These are phyloP conservation scores for Hassar affinis DNA, from an alignment of 2,113 vertebrate genomes.

Conservation along the genomic window DNA sequence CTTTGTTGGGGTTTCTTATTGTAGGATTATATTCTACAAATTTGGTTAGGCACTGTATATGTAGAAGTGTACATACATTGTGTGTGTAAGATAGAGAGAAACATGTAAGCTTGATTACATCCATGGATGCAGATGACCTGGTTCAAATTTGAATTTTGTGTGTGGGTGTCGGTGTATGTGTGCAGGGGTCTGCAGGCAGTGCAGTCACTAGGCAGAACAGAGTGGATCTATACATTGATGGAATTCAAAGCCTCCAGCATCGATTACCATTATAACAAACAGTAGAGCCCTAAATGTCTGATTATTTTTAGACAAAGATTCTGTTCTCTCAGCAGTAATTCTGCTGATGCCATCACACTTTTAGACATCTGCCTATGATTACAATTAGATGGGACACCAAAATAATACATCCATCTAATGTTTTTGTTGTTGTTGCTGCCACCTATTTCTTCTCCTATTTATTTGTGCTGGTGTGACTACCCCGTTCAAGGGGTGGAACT, in stretches of 20 bases:
- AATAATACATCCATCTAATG: constrained; percentile 87
- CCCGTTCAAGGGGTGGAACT: constrained; percentile 29
- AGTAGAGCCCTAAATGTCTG: constrained; percentile 96
- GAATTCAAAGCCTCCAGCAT: constrained; percentile 99
- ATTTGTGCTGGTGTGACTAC: constrained; percentile 70
- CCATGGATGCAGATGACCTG: constrained; percentile 47
- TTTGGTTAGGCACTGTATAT: background rate
- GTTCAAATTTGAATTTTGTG: constrained; percentile 56
- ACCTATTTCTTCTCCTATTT: constrained; percentile 53
- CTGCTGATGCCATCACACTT: constrained; percentile 99
- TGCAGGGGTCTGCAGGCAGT: constrained; percentile 73
- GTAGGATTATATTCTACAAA: constrained; percentile 8
- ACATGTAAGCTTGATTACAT: background rate
- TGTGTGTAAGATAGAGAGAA: constrained; percentile 35
- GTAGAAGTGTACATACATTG: constrained; percentile 47
- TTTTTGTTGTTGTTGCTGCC: constrained; percentile 59
- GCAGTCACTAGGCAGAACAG: constrained; percentile 97
- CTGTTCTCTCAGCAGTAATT: constrained; percentile 99
- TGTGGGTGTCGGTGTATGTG: constrained; percentile 49
- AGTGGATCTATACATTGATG: constrained; percentile 99
- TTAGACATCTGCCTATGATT: constrained; percentile 99
- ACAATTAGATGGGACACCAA: constrained; percentile 98
- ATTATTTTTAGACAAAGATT: constrained; percentile 99
- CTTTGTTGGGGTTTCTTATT: background rate
- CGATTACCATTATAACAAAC: constrained; percentile 99